Conservation (phyloP, 1,140 invertebrate species). For the Adoxophyes honmai region DNA sequence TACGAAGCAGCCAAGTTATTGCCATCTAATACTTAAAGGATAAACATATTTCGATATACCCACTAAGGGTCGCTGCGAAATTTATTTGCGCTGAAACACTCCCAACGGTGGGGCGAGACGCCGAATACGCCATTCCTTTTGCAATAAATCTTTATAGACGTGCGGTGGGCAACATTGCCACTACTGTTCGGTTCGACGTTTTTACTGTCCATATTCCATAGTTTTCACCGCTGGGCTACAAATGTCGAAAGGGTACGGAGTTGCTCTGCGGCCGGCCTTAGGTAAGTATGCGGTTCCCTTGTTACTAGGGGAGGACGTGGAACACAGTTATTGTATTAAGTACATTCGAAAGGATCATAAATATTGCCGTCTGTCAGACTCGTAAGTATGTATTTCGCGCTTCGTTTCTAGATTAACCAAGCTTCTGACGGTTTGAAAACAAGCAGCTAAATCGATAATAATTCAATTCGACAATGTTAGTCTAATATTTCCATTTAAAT, state of each 20-base stretch:
- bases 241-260: constrained; percentile 11
- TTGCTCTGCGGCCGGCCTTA: too few species aligned
- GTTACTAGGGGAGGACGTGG: too few species aligned
- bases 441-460: too few species aligned
- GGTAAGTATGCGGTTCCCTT: too few species aligned
- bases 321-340: too few species aligned
- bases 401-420: too few species aligned
- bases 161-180: not conserved
- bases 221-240: not conserved
- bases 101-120: not conserved
- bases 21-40: constrained; percentile 11
- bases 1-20: not conserved
- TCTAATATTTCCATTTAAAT: not conserved
- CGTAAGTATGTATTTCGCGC: too few species aligned
- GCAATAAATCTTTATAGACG: constrained; percentile 16
- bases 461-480: not conserved
- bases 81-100: constrained; percentile 14
- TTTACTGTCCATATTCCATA: constrained; percentile 14
- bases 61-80: constrained; percentile 5
- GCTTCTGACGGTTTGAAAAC: too few species aligned
- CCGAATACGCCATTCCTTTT: constrained; percentile 13
- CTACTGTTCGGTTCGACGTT: constrained; percentile 8
- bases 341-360: too few species aligned
- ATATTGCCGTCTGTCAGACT: too few species aligned
- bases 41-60: constrained; percentile 9